These are phyloP conservation scores for Drosophila eugracilis DNA, from an alignment of 1,140 invertebrate species.

Conservation along the genomic window DNA sequence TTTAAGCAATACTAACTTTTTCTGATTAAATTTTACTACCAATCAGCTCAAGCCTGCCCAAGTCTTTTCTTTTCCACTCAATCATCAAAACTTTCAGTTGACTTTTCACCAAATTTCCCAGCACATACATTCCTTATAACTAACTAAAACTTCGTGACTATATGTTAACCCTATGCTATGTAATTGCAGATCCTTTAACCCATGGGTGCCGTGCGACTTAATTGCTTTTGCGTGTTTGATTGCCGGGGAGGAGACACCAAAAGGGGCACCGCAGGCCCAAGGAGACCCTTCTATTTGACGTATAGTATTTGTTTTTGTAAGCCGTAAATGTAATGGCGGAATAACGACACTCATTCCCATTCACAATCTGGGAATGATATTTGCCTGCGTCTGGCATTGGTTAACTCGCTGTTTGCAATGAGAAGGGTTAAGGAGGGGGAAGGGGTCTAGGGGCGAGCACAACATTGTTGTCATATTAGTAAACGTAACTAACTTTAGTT, in stretches of 20 bases:
- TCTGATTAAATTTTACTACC: no score
- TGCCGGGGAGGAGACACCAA: constrained; percentile 8
- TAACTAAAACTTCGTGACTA: background rate
- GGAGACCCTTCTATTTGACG: constrained; percentile 10
- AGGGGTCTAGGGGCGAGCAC: constrained; percentile 7
- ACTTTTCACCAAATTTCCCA: background rate
- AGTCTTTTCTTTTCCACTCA: no score
- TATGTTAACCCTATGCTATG: background rate
- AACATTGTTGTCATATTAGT: constrained; percentile 80
- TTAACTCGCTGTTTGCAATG: constrained; percentile 34
- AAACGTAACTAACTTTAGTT: constrained; percentile 82
- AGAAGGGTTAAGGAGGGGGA: no score
- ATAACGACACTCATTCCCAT: constrained; percentile 42
- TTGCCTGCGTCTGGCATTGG: constrained; percentile 10
- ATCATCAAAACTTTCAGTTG: background rate
- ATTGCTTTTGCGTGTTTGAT: constrained; percentile 47
- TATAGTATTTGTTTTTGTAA: constrained; percentile 45
- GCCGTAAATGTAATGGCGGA: constrained; percentile 38
- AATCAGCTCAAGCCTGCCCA: no score
- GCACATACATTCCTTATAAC: background rate
- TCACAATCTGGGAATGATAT: constrained; percentile 20
- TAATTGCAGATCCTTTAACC: constrained; percentile 28
- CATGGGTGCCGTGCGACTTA: constrained; percentile 23
- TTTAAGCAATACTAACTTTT: no score
- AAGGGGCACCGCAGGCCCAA: no score